Base-by-base conservation (phyloP, 1,140 invertebrate genomes). In the Diuraphis noxia region DNA sequence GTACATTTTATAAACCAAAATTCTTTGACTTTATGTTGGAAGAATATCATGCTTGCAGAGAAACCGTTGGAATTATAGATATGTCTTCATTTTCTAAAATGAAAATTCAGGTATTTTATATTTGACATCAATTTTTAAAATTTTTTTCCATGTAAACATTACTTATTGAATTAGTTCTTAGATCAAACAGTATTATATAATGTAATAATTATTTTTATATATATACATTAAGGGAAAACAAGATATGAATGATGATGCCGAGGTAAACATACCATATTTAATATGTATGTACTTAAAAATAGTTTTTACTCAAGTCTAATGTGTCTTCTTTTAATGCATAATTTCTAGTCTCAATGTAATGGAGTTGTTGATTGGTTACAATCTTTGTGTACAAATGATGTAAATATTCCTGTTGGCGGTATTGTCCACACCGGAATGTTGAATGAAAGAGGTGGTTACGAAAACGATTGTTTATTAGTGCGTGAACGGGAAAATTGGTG, bases 341-440 rank as follows among this genome's bases (percentile, higher is more conserved):
- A 36, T 93, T 94, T 94, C 92, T 92, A 96, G 96, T 97, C 97
- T 23, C 96, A 97, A 93, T 97, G 97, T 21, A 95, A 95, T 82
- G 98, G 99, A 95, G 98, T 98, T 2, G 96, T 99, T 0, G 96
- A 98, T 77, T 95, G 97, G 88, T 94, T 99, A 23, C 98, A 99
- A 94, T 97, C 97, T 93, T 94, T 99, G 23, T 99, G 99, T 93
- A 99, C 98, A 43, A 99, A 99, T 94, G 97, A 99, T 94, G 97
- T 99, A n/a, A 97, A 99, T 94, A 97, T 99, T 25, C 97, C 98
- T 1, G 95, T 98, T 46, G 99, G 98, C 43, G 97, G 97, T 93
- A 98, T 99, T 92, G 97, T 99, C 92, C 99, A 99, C 93, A 99
- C 99, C 21, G 99, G 99, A 92, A 99, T 99, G 98, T 98, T 99